A percentile compares a stretch with the other conserved stretches of the same genome.
phyloP scores from a whole-genome alignment of 2,113 vertebrate species.

The Origma solitaria region DNA sequence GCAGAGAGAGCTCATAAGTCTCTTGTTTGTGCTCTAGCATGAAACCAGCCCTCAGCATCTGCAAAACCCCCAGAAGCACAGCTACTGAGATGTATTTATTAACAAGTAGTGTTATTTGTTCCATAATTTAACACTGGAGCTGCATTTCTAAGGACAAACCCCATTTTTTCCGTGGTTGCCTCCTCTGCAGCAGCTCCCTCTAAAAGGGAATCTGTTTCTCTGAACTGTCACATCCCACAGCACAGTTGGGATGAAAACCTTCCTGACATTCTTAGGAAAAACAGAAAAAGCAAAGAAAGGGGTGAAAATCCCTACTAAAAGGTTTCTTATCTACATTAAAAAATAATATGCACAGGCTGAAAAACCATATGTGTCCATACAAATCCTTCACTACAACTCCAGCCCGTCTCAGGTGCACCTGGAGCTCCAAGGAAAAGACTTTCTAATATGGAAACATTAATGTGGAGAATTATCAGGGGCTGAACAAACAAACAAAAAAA shows the following conservation, averaged over 20 bases:
- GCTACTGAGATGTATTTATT: slow-evolving; percentile 31
- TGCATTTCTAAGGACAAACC: not conserved
- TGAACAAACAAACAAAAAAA: not conserved
- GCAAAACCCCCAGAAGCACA: not conserved
- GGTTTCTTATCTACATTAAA: not conserved
- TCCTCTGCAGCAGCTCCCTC: not conserved
- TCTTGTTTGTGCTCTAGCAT: not conserved
- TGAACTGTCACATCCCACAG: not conserved
- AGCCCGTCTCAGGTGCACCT: not conserved
- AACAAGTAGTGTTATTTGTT: not conserved
- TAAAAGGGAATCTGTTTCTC: not conserved
- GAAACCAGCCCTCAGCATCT: not conserved
- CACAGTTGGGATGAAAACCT: not conserved
- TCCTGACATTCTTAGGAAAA: not conserved
- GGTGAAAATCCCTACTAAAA: not conserved
- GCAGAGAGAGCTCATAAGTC: not conserved
- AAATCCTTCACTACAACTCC: not conserved
- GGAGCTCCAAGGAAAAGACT: not conserved
- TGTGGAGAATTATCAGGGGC: not conserved
- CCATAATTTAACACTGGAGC: slow-evolving; percentile 3
- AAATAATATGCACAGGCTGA: not conserved
- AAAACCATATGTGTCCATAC: not conserved
- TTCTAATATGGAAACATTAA: not conserved
- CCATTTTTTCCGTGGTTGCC: not conserved
- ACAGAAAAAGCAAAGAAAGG: not conserved